These are phyloP conservation scores for Calliphora vicina DNA, from an alignment of 1,140 invertebrate genomes.

Conservation along the genomic window DNA sequence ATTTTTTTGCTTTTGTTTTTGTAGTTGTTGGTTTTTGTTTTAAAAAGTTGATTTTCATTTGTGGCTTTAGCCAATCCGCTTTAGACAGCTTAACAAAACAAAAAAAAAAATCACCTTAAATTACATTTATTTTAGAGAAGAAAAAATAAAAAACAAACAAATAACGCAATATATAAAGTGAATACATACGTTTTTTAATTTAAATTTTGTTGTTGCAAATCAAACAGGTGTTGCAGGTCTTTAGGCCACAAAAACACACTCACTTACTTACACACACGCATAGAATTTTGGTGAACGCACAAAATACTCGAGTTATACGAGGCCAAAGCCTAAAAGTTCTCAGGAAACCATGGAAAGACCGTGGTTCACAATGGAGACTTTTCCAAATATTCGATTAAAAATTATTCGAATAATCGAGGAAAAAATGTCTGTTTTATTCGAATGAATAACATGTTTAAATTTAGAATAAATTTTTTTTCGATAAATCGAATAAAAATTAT, in stretches of 20 bases:
- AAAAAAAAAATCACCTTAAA: conserved; percentile 31
- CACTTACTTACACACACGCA: not conserved
- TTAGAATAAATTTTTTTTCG: no score
- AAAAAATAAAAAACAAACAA: not conserved
- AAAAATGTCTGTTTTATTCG: no score
- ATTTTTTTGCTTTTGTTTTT: no score
- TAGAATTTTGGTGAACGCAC: conserved; percentile 24
- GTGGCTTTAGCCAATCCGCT: conserved; percentile 30
- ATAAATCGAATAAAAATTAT: no score
- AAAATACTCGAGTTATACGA: not conserved
- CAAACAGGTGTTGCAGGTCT: conserved; percentile 32
- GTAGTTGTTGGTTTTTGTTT: not conserved
- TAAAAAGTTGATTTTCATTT: conserved; percentile 30
- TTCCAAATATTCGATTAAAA: no score
- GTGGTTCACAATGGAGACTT: no score
- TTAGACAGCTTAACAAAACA: conserved; percentile 23
- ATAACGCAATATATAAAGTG: not conserved
- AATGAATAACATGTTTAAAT: no score
- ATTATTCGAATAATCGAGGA: no score
- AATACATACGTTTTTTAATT: not conserved
- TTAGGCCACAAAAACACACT: not conserved
- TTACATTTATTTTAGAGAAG: conserved; percentile 11
- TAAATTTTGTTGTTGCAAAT: not conserved
- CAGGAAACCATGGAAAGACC: no score
- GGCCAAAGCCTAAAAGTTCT: no score